Conservation (phyloP, 2,113 vertebrate species). For the Cheirogaleus medius region DNA sequence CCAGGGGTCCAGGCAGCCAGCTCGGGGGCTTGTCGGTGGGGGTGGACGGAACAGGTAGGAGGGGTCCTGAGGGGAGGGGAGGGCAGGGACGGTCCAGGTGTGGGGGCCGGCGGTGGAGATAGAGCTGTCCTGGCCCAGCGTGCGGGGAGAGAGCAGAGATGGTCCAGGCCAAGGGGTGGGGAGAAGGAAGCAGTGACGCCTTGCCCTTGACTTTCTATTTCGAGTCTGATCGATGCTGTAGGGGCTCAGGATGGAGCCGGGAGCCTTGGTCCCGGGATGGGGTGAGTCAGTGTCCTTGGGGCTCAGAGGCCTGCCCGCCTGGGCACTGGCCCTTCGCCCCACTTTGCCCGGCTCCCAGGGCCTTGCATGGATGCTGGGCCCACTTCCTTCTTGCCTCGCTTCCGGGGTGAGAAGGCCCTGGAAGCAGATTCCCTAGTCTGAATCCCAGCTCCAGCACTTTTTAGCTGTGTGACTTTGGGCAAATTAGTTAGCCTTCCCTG, state of each 20-base stretch:
- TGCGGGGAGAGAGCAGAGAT: not conserved
- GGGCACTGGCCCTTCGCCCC: not conserved
- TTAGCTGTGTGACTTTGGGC: not conserved
- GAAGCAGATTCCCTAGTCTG: not conserved
- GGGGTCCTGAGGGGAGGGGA: not conserved
- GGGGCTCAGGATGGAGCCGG: not conserved
- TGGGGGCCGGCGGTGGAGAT: not conserved
- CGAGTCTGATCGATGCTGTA: not conserved
- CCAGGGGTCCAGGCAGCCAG: not conserved
- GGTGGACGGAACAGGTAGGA: not conserved
- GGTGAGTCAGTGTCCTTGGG: not conserved
- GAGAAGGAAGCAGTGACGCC: not conserved
- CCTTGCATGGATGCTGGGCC: not conserved
- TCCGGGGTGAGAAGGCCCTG: not conserved
- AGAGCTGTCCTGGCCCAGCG: not conserved
- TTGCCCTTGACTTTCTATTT: constrained; percentile 46
- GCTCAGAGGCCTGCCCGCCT: not conserved
- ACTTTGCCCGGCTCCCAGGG: not conserved
- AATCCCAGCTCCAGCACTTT: not conserved
- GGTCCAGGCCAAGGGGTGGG: not conserved
- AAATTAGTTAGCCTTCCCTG: not conserved
- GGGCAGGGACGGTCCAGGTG: not conserved
- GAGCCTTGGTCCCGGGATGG: not conserved
- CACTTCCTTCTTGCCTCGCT: not conserved
- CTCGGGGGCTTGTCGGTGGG: not conserved